A percentile compares a stretch with the other conserved stretches of the same genome.
phyloP scores from a whole-genome alignment of 1,140 invertebrate genomes.

The Neodiprion lecontei region DNA sequence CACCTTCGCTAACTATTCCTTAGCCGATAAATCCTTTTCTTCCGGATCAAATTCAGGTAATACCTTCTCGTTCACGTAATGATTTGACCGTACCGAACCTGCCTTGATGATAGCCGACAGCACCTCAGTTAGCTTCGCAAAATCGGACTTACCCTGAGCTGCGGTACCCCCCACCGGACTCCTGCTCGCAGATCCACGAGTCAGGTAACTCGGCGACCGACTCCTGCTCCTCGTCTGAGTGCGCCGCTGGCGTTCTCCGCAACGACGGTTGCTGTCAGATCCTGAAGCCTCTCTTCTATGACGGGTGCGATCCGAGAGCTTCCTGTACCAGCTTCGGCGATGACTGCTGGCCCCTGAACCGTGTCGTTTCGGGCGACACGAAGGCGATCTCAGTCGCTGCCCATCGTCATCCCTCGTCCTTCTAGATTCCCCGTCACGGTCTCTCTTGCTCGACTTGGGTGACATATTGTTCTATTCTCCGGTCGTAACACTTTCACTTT shows the following conservation, averaged over 20 bases:
- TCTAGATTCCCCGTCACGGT: too few species aligned
- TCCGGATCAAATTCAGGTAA: constrained; percentile 22
- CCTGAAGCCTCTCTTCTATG: not conserved
- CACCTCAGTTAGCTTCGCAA: not conserved
- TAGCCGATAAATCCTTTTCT: constrained; percentile 12
- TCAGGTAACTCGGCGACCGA: too few species aligned
- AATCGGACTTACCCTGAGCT: constrained; percentile 19
- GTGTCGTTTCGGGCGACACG: not conserved
- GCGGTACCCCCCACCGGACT: not conserved
- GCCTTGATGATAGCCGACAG: not conserved
- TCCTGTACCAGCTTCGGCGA: not conserved
- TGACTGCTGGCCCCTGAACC: not conserved
- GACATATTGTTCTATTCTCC: too few species aligned
- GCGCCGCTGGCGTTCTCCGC: too few species aligned
- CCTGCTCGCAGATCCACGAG: too few species aligned
- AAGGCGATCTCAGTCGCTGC: constrained; percentile 3
- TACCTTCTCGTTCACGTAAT: constrained; percentile 18
- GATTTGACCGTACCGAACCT: not conserved
- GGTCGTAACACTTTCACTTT: too few species aligned
- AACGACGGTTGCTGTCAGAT: not conserved
- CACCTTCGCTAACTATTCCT: constrained; percentile 22
- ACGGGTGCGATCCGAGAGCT: not conserved
- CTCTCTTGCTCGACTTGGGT: too few species aligned
- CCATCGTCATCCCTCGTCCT: not conserved
- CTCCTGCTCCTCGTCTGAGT: not conserved